Percentiles rank a stretch among this genome's conserved stretches.
Conservation (phyloP, 92 coral and sea anemone genomes). For the Phenganax marumi region DNA sequence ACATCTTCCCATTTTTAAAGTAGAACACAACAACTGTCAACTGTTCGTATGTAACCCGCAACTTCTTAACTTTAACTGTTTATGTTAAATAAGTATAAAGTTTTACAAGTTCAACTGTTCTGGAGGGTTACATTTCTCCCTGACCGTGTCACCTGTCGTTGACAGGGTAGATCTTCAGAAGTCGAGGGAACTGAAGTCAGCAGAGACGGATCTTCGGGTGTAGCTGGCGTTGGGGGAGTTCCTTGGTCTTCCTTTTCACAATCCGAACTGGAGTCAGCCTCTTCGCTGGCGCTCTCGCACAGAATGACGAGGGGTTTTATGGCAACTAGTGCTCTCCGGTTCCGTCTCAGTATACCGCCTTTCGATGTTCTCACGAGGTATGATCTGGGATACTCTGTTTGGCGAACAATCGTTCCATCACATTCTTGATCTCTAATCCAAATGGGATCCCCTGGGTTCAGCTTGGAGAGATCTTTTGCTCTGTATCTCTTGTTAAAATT, state of each 20-base stretch:
- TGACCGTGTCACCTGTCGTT: not conserved
- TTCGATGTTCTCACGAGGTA: constrained; percentile 56
- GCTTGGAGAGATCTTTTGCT: constrained; percentile 44
- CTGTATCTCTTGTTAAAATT: constrained; percentile 56
- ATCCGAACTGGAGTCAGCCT: not conserved
- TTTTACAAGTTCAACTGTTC: not conserved
- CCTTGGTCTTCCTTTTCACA: not conserved
- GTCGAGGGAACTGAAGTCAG: too few species aligned
- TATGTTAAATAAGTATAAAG: too few species aligned
- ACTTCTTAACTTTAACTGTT: too few species aligned
- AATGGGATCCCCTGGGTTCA: constrained; percentile 48
- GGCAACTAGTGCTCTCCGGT: not conserved
- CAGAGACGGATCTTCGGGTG: not conserved
- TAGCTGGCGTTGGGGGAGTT: not conserved
- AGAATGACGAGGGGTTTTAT: not conserved
- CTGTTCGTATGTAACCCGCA: too few species aligned
- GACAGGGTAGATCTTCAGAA: too few species aligned
- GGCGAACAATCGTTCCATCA: constrained; percentile 49
- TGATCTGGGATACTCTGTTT: constrained; percentile 59
- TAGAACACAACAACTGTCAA: too few species aligned
- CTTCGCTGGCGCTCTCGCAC: not conserved
- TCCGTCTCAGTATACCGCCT: constrained; percentile 9
- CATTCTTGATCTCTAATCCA: constrained; percentile 63
- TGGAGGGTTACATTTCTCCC: not conserved
- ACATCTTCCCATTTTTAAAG: too few species aligned